phyloP scores from a whole-genome alignment of 2,797 vertebrate species.

The Scomberomorus guttatus region DNA sequence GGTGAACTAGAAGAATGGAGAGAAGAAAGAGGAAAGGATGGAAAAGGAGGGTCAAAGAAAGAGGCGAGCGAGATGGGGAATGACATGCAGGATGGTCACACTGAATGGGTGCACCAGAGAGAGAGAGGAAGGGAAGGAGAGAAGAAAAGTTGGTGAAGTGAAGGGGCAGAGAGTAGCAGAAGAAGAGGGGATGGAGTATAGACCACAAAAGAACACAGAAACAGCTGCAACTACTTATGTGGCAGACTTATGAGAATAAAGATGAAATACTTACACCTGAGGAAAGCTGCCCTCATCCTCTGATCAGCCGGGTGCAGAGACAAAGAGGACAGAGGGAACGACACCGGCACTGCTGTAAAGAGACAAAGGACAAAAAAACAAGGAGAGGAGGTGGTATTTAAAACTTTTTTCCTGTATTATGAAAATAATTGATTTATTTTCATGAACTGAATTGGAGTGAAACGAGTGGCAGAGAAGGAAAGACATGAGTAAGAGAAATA shows the following conservation, averaged over 20 bases:
- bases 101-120: slow-evolving; percentile 14
- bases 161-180: neutral
- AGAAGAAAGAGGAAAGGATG: slow-evolving; percentile 7
- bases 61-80: neutral
- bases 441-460: neutral
- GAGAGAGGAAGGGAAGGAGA: neutral
- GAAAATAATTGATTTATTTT: neutral
- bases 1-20: neutral
- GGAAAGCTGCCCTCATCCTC: slow-evolving; percentile 78
- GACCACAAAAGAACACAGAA: neutral
- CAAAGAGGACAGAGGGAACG: slow-evolving; percentile 75
- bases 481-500: neutral
- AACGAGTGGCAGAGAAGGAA: neutral
- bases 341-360: slow-evolving; percentile 42
- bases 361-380: slow-evolving; percentile 22
- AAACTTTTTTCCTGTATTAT: neutral
- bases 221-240: neutral
- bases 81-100: neutral
- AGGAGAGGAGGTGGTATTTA: slow-evolving; percentile 1
- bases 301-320: slow-evolving; percentile 78
- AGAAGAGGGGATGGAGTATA: neutral
- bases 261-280: slow-evolving; percentile 76
- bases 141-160: neutral
- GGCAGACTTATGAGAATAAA: neutral
- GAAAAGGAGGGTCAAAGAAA: neutral